Base-by-base conservation (phyloP, 2,113 vertebrate species). In the Cebus imitator region DNA sequence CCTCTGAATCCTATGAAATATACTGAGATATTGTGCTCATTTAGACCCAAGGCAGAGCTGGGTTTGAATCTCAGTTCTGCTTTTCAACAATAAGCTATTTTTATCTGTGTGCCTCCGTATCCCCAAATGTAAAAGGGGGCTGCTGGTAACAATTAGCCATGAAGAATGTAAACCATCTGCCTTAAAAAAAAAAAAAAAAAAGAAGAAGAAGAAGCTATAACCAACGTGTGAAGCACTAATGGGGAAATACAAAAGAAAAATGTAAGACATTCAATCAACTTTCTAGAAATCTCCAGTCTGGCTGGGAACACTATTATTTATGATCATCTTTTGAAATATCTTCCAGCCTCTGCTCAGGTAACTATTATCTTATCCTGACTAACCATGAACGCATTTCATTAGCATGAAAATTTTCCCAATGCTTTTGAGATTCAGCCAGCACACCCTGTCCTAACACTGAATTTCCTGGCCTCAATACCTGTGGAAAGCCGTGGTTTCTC, bases 211-310 rank as follows among this genome's bases (percentile, higher is more conserved):
- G 35, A 12, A 96, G 8, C 18, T 35, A 84, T 48, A 37, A 72
- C 43, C 50, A 78, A 57, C 25, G 37, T 32, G 2, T 89, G 72
- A 82, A 64, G 48, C 1, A 2, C 37, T 43, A 43, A 82, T 25
- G 55, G 70, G 40, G 10, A 94, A 90, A 81, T 58, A 85, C 17
- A 81, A 64, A 96, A 96, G 50, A 58, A 93, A 95, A 92, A 86
- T 55, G 11, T 23, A 90, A 30, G 25, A 76, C 72, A 61, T 8
- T 78, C 58, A 17, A 78, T 88, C 70, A 78, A 79, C 58, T 92
- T 96, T 90, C 95, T 90, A 97, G 84, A 96, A 96, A 70, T 79
- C 61, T 90, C 57, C 72, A 57, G 2, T 87, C 90, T 91, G 48
- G 25, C 16, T 75, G 64, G 37, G 45, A 58, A 85, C 76, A 84